Evolutionary conservation across 2,888 invertebrate species (phyloP), one percentile per base, ranked within the genome.

Genomic region (Clitarchus hookeri): DNA sequence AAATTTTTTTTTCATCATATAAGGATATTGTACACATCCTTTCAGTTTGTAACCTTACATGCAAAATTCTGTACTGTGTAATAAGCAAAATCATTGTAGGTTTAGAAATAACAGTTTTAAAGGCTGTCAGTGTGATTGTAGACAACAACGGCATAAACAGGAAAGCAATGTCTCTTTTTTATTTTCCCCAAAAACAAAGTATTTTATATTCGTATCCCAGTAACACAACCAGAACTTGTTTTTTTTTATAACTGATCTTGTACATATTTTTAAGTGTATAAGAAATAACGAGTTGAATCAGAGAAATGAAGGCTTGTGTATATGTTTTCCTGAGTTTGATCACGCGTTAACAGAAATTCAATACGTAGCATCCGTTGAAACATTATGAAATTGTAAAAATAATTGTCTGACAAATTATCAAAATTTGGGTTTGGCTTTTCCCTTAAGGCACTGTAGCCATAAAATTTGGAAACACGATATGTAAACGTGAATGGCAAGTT

Each of bases 221-320:
- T 48, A 4, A 48, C 83, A 4, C n/a, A 2, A 26, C 83, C 9
- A 23, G 53, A 19, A 19, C 48, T 16, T n/a, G n/a, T 83, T 48
- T 23, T 44, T 83, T 48, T 23, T 25, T 44, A 26, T 8, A 1
- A 48, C 16, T 83, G 44, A 83, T 6, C 36, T 23, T 48, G 83
- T 83, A 48, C 48, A 48, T 0, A 83, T n/a, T 25, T 83, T 83
- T 23, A 83, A 83, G 0, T 23, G 83, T 25, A 83, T 83, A 27
- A 83, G n/a, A n/a, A 48, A 83, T 6, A 48, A 83, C 6, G 36
- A 44, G 83, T n/a, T 83, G 53, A 83, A 83, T 83, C 26, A 26
- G 44, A 83, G 2, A 16, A 83, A 23, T 83, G 16, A 83, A 1
- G n/a, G 48, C 16, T 44, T 2, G 12, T 26, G 48, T 12, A 48